Evolutionary conservation across 2,888 invertebrate genomes (phyloP).

Genomic region (Baccha elongata): DNA sequence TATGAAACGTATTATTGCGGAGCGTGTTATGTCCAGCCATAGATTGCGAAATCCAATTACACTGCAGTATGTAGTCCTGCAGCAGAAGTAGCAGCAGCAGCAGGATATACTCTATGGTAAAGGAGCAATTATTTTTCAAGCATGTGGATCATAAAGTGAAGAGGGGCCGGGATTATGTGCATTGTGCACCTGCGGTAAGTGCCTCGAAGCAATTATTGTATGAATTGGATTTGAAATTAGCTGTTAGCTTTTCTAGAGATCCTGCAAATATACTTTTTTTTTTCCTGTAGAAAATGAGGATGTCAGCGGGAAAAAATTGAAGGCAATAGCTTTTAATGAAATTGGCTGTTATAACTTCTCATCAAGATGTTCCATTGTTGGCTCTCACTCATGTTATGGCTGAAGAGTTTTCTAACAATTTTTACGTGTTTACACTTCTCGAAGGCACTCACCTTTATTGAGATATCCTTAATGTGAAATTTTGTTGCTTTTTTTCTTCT

Average conservation of each 20-base stretch:
- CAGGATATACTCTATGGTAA: constrained; percentile 18
- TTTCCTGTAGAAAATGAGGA: constrained; percentile 43
- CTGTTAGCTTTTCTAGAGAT: constrained; percentile 41
- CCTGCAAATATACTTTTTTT: not conserved
- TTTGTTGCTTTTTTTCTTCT: too few relatives aligned
- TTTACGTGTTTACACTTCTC: constrained; percentile 34
- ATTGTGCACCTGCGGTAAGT: constrained; percentile 70
- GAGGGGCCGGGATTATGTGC: not conserved
- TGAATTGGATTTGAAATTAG: constrained; percentile 73
- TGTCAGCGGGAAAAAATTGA: constrained; percentile 56
- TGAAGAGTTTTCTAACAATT: constrained; percentile 5
- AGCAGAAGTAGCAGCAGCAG: constrained; percentile 12
- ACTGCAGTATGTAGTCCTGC: constrained; percentile 52
- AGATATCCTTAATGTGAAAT: constrained; percentile 16
- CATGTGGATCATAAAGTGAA: constrained; percentile 23
- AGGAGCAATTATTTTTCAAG: constrained; percentile 58
- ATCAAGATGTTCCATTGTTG: constrained; percentile 45
- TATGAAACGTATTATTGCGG: constrained; percentile 27
- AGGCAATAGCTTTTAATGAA: constrained; percentile 64
- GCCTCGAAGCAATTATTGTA: constrained; percentile 68
- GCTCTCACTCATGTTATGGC: not conserved
- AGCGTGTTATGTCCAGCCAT: constrained; percentile 64
- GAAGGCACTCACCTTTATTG: constrained; percentile 11
- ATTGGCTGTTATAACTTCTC: constrained; percentile 49
- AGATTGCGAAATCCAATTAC: constrained; percentile 72